Percentiles rank a stretch among this genome's conserved stretches.
Conservation (phyloP, 1,140 invertebrate species). For the Bursaphelenchus mucronatus region DNA sequence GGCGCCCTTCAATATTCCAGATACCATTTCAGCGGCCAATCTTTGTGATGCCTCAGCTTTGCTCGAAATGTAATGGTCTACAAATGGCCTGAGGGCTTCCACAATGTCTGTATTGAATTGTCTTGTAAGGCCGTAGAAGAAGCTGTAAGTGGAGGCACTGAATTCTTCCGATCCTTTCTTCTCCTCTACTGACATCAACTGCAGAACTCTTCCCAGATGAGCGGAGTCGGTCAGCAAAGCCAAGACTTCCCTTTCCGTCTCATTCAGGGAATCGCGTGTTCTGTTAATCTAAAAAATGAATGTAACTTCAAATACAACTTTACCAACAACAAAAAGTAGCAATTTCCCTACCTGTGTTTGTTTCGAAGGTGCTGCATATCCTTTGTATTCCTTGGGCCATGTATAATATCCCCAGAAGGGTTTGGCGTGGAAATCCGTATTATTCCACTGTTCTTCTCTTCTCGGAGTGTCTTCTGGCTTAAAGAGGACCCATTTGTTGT, state of each 20-base stretch:
- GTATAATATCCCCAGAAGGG: constrained; percentile 73
- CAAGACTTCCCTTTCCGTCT: constrained; percentile 68
- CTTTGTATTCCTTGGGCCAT: constrained; percentile 72
- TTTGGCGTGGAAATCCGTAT: constrained; percentile 69
- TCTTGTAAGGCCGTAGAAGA: constrained; percentile 61
- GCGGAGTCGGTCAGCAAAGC: constrained; percentile 70
- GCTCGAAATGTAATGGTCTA: constrained; percentile 69
- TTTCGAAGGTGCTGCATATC: constrained; percentile 66
- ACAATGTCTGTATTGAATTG: constrained; percentile 6
- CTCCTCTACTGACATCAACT: constrained; percentile 76
- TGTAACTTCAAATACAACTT: no score
- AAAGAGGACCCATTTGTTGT: constrained; percentile 75
- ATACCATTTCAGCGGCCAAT: constrained; percentile 77
- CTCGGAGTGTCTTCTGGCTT: constrained; percentile 65
- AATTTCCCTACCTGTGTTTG: no score
- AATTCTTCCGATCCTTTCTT: constrained; percentile 80
- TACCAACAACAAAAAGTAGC: no score
- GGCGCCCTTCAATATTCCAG: constrained; percentile 72
- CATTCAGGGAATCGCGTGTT: constrained; percentile 59
- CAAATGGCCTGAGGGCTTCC: constrained; percentile 64
- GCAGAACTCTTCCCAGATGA: constrained; percentile 70
- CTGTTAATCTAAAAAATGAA: constrained; percentile 58
- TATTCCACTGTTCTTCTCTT: constrained; percentile 72
- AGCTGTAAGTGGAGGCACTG: constrained; percentile 67
- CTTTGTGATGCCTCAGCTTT: constrained; percentile 73